These are phyloP conservation scores for Actenoides lindsayi DNA, from an alignment of 2,113 vertebrate species.

Conservation along the genomic window DNA sequence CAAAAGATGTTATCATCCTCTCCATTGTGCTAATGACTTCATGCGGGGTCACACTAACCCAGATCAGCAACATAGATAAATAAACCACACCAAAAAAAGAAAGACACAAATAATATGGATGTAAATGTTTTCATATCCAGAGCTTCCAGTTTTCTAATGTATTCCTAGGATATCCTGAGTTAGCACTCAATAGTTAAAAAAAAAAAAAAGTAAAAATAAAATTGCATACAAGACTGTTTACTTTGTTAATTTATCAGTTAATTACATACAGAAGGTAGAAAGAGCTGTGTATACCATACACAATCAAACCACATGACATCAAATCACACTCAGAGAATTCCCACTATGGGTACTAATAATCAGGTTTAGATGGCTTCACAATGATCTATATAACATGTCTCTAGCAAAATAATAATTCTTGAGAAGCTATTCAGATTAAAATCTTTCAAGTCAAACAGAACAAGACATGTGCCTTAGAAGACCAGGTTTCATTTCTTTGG, in stretches of 20 bases:
- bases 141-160: not conserved
- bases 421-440: not conserved
- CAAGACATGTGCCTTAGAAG: not conserved
- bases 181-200: not conserved
- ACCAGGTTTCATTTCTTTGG: not conserved
- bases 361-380: not conserved
- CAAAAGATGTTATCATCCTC: not conserved
- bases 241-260: not conserved
- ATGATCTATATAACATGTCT: not conserved
- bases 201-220: not conserved
- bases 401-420: not conserved
- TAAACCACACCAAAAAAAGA: not conserved
- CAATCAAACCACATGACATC: not conserved
- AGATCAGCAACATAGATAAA: not conserved
- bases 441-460: not conserved
- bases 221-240: not conserved
- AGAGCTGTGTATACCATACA: not conserved
- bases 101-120: not conserved
- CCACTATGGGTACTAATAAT: not conserved
- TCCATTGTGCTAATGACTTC: not conserved
- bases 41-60: not conserved
- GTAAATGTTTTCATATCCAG: not conserved
- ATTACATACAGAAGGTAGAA: not conserved
- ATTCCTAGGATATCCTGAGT: not conserved
- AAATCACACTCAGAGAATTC: not conserved